These are phyloP conservation scores for Eupithecia exiguata DNA, from an alignment of 2,888 invertebrate genomes.

Conservation along the genomic window DNA sequence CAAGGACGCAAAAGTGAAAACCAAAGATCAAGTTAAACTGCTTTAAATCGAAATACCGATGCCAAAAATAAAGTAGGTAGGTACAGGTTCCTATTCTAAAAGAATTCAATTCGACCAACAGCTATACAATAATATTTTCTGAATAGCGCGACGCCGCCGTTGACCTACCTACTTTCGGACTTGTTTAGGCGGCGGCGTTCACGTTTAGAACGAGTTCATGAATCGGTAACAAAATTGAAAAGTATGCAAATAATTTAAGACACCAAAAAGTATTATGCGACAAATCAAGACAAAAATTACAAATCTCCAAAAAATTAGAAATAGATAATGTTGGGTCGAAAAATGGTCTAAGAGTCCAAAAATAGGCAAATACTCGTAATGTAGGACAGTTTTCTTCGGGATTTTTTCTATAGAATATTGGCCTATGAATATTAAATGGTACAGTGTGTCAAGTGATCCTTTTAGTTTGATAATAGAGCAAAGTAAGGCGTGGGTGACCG, in stretches of 20 bases:
- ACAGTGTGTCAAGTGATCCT: constrained; percentile 67
- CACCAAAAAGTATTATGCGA: not conserved
- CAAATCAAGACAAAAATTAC: not conserved
- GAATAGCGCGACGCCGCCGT: constrained; percentile 30
- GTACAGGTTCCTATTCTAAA: not conserved
- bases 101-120: constrained; percentile 7
- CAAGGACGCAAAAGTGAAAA: not conserved
- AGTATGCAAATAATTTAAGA: constrained; percentile 20
- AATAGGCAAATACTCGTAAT: not conserved
- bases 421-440: constrained; percentile 56
- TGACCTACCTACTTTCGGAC: constrained; percentile 43
- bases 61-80: not conserved
- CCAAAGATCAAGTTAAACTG: not conserved
- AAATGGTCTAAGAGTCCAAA: not conserved
- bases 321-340: not conserved
- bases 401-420: constrained; percentile 15
- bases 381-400: not conserved
- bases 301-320: not conserved
- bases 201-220: constrained; percentile 31
- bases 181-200: constrained; percentile 32
- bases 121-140: constrained; percentile 38
- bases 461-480: constrained; percentile 75
- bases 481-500: constrained; percentile 74
- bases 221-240: constrained; percentile 23
- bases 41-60: not conserved